Conservation (phyloP, 2,113 vertebrate genomes). For the Notothenia coriiceps region DNA sequence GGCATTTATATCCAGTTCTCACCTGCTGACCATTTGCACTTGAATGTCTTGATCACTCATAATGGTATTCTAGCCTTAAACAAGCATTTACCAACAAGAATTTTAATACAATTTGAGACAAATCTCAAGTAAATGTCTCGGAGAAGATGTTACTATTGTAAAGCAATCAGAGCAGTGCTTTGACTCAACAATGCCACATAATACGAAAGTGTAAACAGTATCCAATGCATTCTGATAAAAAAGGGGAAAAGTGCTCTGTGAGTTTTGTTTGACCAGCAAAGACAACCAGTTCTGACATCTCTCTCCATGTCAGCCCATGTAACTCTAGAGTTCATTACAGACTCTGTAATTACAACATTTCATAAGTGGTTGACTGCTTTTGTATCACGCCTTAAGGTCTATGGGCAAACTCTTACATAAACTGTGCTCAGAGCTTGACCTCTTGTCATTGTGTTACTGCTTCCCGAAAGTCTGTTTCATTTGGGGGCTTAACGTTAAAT, state of each 20-base stretch:
- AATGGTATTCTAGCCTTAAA: background rate
- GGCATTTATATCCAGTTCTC: background rate
- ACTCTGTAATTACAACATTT: constrained; percentile 35
- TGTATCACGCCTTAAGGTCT: constrained; percentile 45
- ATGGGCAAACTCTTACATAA: constrained; percentile 57
- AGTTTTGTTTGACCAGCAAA: constrained; percentile 8
- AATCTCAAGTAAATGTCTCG: background rate
- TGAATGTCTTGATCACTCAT: background rate
- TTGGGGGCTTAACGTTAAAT: constrained; percentile 11
- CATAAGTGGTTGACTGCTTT: constrained; percentile 40
- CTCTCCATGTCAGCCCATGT: constrained; percentile 19
- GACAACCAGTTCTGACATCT: constrained; percentile 9
- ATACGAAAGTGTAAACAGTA: background rate
- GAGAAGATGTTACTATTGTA: constrained; percentile 8
- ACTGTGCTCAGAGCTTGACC: constrained; percentile 34
- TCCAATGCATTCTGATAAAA: background rate
- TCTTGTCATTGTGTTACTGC: constrained; percentile 15
- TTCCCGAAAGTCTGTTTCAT: constrained; percentile 20
- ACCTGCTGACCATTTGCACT: background rate
- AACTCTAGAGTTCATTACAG: constrained; percentile 12
- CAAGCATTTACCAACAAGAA: background rate
- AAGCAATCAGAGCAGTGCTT: background rate
- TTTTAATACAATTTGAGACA: background rate
- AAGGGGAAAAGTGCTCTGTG: background rate
- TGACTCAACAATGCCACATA: background rate